Evolutionary conservation across 2,888 invertebrate genomes (phyloP).

Genomic region (Cephus sareptanus): DNA sequence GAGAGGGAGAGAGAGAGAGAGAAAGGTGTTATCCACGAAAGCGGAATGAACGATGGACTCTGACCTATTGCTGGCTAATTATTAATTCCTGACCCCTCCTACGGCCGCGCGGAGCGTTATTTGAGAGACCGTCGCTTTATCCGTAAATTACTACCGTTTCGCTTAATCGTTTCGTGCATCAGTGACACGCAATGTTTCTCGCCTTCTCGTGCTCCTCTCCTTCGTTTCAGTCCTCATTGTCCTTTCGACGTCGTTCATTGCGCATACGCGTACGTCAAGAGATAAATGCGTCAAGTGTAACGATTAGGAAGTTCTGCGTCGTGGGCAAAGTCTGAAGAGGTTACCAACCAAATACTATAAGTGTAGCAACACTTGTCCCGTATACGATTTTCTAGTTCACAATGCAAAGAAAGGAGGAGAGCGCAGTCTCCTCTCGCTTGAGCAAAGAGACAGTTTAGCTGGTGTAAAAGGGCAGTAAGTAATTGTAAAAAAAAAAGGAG

Average conservation of each 20-base stretch:
- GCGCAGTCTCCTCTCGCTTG: neutral
- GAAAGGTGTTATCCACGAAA: neutral
- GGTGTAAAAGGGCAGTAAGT: neutral
- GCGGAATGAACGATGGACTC: neutral
- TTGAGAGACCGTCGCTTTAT: neutral
- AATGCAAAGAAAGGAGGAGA: neutral
- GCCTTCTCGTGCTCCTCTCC: neutral
- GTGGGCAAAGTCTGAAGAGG: neutral
- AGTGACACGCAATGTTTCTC: neutral
- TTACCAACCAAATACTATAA: neutral
- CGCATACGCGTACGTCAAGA: neutral
- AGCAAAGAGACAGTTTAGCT: neutral
- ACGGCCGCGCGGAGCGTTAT: neutral
- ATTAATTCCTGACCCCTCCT: neutral
- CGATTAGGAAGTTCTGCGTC: neutral
- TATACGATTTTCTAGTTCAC: neutral
- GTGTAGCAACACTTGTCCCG: neutral
- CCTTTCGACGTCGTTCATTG: neutral
- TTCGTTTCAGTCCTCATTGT: neutral
- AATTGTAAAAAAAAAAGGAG: neutral
- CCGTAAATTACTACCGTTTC: neutral
- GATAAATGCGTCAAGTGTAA: neutral
- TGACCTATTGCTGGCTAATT: neutral
- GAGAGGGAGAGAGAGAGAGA: constrained; percentile 1
- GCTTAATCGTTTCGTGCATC: neutral